Evolutionary conservation across 2,888 invertebrate genomes (phyloP), one percentile per base, ranked within the genome.

Genomic region (Volucella inanis): DNA sequence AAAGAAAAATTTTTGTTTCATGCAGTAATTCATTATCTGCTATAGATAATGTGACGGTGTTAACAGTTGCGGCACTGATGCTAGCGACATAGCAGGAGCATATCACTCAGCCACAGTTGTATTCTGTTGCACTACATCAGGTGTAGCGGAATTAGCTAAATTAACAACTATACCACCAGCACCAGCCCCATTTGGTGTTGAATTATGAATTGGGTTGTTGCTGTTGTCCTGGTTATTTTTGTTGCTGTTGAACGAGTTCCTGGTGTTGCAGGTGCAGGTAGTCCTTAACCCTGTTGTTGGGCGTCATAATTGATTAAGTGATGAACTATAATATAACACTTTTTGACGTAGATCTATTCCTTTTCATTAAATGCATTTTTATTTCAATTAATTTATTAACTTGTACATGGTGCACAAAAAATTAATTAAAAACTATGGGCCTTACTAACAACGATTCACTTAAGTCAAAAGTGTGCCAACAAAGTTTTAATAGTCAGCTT

Each of bases 301-400:
- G 87, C 87, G 52, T 88, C 89, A 91, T 95, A 95, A 95, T 91
- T 96, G 96, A 90, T 94, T 94, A 93, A 96, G 96, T 88, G 95
- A 96, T 87, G 96, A 96, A 88, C 96, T 96, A 93, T 97, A 97
- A 92, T 97, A 97, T 93, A n/a, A n/a, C n/a, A n/a, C n/a, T n/a
- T n/a, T n/a, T n/a, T n/a, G n/a, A n/a, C n/a, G n/a, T n/a, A n/a
- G n/a, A n/a, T n/a, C n/a, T n/a, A n/a, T n/a, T n/a, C n/a, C n/a
- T n/a, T n/a, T n/a, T n/a, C n/a, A n/a, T n/a, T n/a, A n/a, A n/a
- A n/a, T n/a, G n/a, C n/a, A n/a, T n/a, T n/a, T n/a, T n/a, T n/a
- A n/a, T n/a, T n/a, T n/a, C n/a, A n/a, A n/a, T n/a, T n/a, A n/a
- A n/a, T n/a, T n/a, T n/a, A n/a, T n/a, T n/a, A n/a, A n/a, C n/a